A percentile compares a stretch with the other conserved stretches of the same genome.
These are phyloP conservation scores for Anoura caudifer DNA, from an alignment of 2,113 vertebrate genomes.

Conservation along the genomic window DNA sequence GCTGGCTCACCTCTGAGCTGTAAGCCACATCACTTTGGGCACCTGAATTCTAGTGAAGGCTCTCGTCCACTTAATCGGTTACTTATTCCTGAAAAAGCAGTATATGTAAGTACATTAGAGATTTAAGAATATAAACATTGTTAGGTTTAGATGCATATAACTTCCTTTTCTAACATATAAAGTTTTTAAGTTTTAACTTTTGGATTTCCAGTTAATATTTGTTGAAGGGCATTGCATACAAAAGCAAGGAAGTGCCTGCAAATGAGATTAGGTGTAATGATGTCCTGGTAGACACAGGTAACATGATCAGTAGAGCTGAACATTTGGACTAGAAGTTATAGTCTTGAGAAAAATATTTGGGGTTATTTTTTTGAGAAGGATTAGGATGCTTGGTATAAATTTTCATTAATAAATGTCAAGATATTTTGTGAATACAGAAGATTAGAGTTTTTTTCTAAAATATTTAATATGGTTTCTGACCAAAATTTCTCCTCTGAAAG, in stretches of 20 bases:
- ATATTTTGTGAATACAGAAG: conserved; percentile 23
- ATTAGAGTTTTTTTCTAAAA: neutral
- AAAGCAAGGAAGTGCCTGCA: neutral
- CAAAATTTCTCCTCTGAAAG: neutral
- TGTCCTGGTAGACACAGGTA: neutral
- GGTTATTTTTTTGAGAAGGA: neutral
- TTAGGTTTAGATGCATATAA: neutral
- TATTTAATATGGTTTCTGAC: conserved; percentile 24
- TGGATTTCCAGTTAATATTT: conserved; percentile 30
- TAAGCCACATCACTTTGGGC: neutral
- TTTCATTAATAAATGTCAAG: conserved; percentile 20
- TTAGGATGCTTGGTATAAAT: neutral
- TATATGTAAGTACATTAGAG: neutral
- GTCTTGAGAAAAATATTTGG: neutral
- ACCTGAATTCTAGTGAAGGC: neutral
- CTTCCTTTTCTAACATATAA: neutral
- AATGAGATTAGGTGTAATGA: neutral
- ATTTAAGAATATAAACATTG: neutral
- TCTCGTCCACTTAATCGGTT: neutral
- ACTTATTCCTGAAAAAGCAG: neutral
- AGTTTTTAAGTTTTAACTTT: neutral
- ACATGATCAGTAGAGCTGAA: neutral
- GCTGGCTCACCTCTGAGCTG: neutral
- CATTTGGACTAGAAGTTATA: neutral
- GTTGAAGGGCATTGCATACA: neutral